Evolutionary conservation across 2,888 invertebrate species (phyloP), one percentile per base, ranked within the genome.

Genomic region (Dorcus parallelipipedus): DNA sequence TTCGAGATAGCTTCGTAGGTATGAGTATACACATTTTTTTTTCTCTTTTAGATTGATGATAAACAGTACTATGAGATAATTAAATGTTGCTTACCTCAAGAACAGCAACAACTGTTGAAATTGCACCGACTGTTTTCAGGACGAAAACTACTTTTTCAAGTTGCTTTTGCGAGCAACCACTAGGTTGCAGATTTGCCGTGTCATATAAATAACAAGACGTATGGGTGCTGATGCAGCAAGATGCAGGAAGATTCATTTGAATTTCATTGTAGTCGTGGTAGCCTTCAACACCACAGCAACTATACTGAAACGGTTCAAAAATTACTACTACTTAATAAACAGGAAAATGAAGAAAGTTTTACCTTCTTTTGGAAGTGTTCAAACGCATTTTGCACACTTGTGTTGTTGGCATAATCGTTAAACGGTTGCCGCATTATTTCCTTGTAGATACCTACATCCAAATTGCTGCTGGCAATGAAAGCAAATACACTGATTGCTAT

Each of bases 361-460:
- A 59, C 59, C 59, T 59, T 51, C 39, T 59, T 54, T 38, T 59
- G 54, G 26, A 59, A 23, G 41, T 59, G 43, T n/a, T 55, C 38
- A 17, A 54, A 54, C 9, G 54, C 52, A 17, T 48, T 17, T 17
- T 38, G 43, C 14, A 43, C 54, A 26, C 49, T 54, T 9, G 39
- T 20, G 26, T 54, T 40, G n/a, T 52, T 49, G 3, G 17, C 33
- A 42, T 59, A 59, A 20, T 40, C 26, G 8, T 39, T 17, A 20
- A 55, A 52, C 23, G 52, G 52, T 4, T 48, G 38, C 51, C 33
- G 38, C 38, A 59, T 54, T 41, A 52, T 55, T 9, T 55, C 41
- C 48, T 43, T 51, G 52, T 51, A 47, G 8, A 41, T 17, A 2
- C 33, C 38, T n/a, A 59, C 14, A n/a, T 52, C 48, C 33, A 49